These are phyloP conservation scores for Puntigrus tetrazona DNA, from an alignment of 2,113 vertebrate species.

Conservation along the genomic window DNA sequence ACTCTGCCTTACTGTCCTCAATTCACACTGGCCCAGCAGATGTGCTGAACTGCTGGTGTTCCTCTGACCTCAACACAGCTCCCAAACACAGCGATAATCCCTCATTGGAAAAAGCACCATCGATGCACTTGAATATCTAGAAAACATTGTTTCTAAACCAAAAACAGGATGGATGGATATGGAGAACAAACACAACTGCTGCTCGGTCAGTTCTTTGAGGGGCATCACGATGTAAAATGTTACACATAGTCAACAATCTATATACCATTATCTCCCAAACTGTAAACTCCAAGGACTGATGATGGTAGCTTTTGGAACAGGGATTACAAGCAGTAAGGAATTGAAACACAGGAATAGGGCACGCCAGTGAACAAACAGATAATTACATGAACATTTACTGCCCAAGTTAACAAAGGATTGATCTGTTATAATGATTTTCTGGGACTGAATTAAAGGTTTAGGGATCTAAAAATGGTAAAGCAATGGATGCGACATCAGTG, in stretches of 20 bases:
- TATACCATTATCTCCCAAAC: neutral
- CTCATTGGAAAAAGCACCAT: neutral
- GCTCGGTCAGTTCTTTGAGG: too few relatives aligned
- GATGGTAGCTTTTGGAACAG: neutral
- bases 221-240: neutral
- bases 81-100: neutral
- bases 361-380: neutral
- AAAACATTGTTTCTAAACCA: neutral
- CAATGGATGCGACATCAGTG: neutral
- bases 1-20: conserved; percentile 31
- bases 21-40: conserved; percentile 32
- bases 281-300: neutral
- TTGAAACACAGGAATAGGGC: neutral
- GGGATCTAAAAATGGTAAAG: neutral
- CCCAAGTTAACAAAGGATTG: neutral
- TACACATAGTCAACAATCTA: neutral
- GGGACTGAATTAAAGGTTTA: conserved; percentile 23
- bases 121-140: neutral
- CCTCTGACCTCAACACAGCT: neutral
- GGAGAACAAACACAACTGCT: neutral
- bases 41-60: conserved; percentile 1
- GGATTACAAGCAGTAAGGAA: neutral
- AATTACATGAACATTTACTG: conserved; percentile 3
- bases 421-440: conserved; percentile 18
- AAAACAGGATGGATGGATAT: neutral